phyloP scores from a whole-genome alignment of 2,797 vertebrate genomes.

The Clamator glandarius region DNA sequence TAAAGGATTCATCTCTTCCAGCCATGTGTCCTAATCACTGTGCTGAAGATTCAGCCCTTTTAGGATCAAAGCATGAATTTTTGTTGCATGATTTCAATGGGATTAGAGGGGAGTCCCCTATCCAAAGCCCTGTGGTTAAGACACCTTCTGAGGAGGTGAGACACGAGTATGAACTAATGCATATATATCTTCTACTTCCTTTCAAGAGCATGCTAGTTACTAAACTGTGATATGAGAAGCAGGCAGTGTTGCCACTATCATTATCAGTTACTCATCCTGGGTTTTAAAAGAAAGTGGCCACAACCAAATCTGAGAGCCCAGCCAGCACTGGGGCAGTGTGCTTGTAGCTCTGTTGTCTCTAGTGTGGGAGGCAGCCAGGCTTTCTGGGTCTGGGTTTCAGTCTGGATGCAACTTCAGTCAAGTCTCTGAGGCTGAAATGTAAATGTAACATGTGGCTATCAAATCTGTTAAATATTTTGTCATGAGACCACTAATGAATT shows the following conservation, averaged over 20 bases:
- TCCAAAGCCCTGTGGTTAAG: slow-evolving; percentile 24
- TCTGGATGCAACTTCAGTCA: accelerated
- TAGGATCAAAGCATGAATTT: slow-evolving; percentile 3
- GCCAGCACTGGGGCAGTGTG: neutral
- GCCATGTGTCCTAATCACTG: neutral
- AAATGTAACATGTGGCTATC: neutral
- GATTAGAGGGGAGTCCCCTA: slow-evolving; percentile 12
- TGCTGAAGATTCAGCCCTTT: neutral
- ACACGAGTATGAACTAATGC: slow-evolving; percentile 14
- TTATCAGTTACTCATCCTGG: neutral
- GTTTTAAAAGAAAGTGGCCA: neutral
- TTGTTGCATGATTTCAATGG: neutral
- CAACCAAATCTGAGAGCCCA: neutral
- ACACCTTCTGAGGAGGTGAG: slow-evolving; percentile 25
- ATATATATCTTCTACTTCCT: neutral
- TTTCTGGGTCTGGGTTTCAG: neutral
- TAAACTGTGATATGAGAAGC: neutral
- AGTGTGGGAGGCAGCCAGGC: neutral
- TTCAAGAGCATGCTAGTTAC: slow-evolving; percentile 19
- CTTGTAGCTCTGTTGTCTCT: neutral
- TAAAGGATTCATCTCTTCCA: slow-evolving; percentile 7
- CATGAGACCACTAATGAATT: neutral
- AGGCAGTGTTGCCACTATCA: neutral
- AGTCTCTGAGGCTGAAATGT: neutral
- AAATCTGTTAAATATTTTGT: neutral